Percentiles rank a stretch among this genome's conserved stretches.
Evolutionary conservation across 37 sponge, comb jelly and placozoan genomes (phyloP).

Genomic region (Cladorhizidae sp.): DNA sequence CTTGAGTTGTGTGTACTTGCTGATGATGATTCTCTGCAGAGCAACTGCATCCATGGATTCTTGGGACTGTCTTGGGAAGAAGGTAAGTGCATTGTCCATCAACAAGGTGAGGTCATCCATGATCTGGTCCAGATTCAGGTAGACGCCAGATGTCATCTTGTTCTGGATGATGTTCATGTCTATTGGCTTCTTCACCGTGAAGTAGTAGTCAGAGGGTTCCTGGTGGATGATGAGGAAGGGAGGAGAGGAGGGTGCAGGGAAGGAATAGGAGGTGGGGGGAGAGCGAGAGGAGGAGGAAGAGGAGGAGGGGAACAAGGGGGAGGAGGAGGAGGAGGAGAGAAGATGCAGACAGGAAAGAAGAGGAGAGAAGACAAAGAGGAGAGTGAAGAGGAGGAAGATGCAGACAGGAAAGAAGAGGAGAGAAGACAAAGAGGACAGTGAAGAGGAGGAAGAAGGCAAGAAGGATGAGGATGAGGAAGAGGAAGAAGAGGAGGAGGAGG

Average conservation of each 20-base stretch:
- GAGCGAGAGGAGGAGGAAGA: too few species aligned
- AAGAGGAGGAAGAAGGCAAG: not conserved
- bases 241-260: too few species aligned
- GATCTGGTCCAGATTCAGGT: conserved; percentile 23
- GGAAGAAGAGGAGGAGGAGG: not conserved
- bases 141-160: conserved; percentile 17
- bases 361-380: not conserved
- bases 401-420: not conserved
- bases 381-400: not conserved
- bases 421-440: too few species aligned
- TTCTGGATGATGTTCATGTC: conserved; percentile 45
- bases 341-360: not conserved
- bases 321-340: conserved; percentile 6
- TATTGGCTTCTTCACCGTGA: conserved; percentile 54
- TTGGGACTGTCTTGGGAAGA: conserved; percentile 11
- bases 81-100: conserved; percentile 48
- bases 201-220: conserved; percentile 33
- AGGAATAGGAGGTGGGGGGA: too few species aligned
- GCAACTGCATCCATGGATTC: conserved; percentile 59
- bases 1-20: conserved; percentile 47
- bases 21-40: conserved; percentile 41
- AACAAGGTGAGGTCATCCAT: conserved; percentile 21
- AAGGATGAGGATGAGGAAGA: not conserved
- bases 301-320: conserved; percentile 4
- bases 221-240: not conserved